phyloP scores from a whole-genome alignment of 2,797 vertebrate genomes.

The Phoeniculus purpureus region DNA sequence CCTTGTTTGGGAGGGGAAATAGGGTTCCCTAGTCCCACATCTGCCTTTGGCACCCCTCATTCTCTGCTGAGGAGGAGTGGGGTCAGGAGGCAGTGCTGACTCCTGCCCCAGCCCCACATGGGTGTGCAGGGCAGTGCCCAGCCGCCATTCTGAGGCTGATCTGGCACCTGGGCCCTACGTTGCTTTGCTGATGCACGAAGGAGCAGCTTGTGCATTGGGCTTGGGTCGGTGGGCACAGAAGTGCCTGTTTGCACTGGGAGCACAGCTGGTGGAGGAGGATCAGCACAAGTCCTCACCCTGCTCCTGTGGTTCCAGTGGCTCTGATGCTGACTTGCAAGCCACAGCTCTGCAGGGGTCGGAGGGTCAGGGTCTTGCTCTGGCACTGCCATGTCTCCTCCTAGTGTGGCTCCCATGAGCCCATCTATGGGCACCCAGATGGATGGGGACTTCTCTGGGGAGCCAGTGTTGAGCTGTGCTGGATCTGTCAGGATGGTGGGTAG shows the following conservation, averaged over 20 bases:
- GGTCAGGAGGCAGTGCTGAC: background rate
- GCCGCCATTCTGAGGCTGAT: fast-evolving
- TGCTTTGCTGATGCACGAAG: background rate
- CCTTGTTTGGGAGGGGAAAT: fast-evolving
- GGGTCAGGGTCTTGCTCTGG: no score
- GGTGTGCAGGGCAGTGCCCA: background rate
- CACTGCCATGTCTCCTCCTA: no score
- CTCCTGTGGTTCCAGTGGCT: fast-evolving
- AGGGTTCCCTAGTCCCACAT: background rate
- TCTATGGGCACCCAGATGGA: fast-evolving
- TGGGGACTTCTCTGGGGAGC: fast-evolving
- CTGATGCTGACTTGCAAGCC: no score
- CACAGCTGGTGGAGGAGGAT: background rate
- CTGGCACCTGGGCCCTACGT: fast-evolving
- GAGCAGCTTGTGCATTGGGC: background rate
- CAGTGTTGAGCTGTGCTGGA: fast-evolving
- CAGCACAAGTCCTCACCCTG: background rate
- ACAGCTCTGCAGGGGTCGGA: fast-evolving
- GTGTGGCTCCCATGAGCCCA: background rate
- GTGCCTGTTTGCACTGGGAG: background rate
- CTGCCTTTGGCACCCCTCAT: background rate
- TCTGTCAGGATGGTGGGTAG: background rate
- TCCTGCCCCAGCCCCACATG: background rate
- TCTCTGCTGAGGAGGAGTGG: background rate
- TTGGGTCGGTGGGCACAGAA: background rate